A percentile compares a stretch with the other conserved stretches of the same genome.
phyloP scores from a whole-genome alignment of 1,140 invertebrate genomes.

The Araneus ventricosus region DNA sequence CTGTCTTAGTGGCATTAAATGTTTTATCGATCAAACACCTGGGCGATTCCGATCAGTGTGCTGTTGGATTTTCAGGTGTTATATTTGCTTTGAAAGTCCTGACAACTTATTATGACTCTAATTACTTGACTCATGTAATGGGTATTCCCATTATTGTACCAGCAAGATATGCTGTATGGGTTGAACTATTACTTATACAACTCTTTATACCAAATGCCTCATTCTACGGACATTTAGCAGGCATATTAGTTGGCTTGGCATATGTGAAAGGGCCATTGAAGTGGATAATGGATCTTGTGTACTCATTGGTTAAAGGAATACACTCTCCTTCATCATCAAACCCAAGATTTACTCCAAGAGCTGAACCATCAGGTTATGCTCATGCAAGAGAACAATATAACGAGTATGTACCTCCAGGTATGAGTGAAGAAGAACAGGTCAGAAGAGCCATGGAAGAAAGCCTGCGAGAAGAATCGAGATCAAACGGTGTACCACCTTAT shows the following conservation, averaged over 20 bases:
- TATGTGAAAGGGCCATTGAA: slow-evolving; percentile 85
- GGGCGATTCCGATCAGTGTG: slow-evolving; percentile 81
- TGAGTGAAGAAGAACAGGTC: slow-evolving; percentile 70
- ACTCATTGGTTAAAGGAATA: slow-evolving; percentile 30
- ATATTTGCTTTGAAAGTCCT: slow-evolving; percentile 87
- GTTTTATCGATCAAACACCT: slow-evolving; percentile 77
- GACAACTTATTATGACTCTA: slow-evolving; percentile 80
- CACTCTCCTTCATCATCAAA: neutral
- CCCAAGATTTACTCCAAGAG: slow-evolving; percentile 29
- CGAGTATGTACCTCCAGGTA: slow-evolving; percentile 55
- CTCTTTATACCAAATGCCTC: slow-evolving; percentile 84
- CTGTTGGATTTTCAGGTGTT: slow-evolving; percentile 86
- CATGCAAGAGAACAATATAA: neutral
- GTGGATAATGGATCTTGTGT: slow-evolving; percentile 80
- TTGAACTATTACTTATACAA: slow-evolving; percentile 86
- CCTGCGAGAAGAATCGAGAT: neutral
- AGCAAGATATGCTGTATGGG: slow-evolving; percentile 84
- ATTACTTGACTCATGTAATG: slow-evolving; percentile 78
- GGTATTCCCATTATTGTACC: slow-evolving; percentile 83
- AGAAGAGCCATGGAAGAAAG: slow-evolving; percentile 60
- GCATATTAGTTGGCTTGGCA: slow-evolving; percentile 85
- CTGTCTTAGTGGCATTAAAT: slow-evolving; percentile 82
- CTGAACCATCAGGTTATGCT: slow-evolving; percentile 54
- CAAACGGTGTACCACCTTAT: neutral
- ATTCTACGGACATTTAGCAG: slow-evolving; percentile 85